A percentile compares a stretch with the other conserved stretches of the same genome.
phyloP scores from a whole-genome alignment of 2,797 vertebrate species.

The Coracias cyanogaster region DNA sequence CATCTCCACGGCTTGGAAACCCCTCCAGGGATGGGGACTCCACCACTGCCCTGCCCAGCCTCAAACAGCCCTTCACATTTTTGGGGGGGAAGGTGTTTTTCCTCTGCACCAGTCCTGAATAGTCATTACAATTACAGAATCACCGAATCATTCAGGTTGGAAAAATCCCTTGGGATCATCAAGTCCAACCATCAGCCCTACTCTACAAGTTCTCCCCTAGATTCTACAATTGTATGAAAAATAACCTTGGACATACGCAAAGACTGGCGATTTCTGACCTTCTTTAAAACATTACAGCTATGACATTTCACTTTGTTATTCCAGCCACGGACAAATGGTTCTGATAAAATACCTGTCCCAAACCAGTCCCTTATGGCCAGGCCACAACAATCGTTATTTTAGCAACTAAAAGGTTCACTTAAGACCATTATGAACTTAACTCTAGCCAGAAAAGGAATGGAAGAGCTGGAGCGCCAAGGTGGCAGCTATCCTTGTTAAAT shows the following conservation, averaged over 20 bases:
- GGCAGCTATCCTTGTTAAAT: slow-evolving; percentile 22
- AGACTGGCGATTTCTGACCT: not conserved
- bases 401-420: slow-evolving; percentile 8
- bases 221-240: not conserved
- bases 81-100: not conserved
- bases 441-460: slow-evolving; percentile 2
- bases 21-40: not conserved
- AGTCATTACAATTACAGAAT: not conserved
- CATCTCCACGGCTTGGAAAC: not conserved
- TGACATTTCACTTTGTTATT: not conserved
- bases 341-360: not conserved
- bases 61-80: not conserved
- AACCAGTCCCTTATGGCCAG: not conserved
- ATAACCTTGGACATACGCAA: not conserved
- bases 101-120: not conserved
- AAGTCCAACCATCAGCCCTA: too few species aligned
- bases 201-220: too few species aligned
- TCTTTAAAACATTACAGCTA: not conserved
- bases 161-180: too few species aligned
- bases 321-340: not conserved
- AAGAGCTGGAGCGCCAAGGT: slow-evolving; percentile 16
- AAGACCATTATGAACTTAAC: slow-evolving; percentile 26
- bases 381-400: not conserved
- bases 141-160: too few species aligned
- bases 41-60: not conserved